phyloP scores from a whole-genome alignment of 2,113 vertebrate species.

The Pangasianodon gigas region DNA sequence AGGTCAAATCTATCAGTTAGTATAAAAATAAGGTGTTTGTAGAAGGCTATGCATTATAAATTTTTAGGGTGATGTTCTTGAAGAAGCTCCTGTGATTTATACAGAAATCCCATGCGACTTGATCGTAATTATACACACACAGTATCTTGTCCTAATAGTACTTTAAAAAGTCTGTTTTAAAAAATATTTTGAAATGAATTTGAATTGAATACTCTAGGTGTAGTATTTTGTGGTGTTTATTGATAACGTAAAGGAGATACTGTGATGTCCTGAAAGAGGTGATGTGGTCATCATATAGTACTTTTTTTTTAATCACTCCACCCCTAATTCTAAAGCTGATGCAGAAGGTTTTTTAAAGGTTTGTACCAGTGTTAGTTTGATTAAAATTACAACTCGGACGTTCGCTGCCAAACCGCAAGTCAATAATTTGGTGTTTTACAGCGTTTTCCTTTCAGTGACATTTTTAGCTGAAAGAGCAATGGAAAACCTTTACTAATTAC shows the following conservation, averaged over 20 bases:
- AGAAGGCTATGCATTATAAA: too few species aligned
- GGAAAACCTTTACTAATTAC: conserved; percentile 66
- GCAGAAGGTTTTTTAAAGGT: background rate
- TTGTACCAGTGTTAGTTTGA: background rate
- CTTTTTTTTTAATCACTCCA: background rate
- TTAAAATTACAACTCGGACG: background rate
- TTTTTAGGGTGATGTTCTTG: too few species aligned
- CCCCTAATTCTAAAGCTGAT: background rate
- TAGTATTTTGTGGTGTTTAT: background rate
- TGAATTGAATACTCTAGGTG: background rate
- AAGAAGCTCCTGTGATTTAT: too few species aligned
- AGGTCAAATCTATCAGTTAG: too few species aligned
- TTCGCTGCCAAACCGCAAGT: background rate
- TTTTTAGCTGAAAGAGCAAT: background rate
- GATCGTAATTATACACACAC: background rate
- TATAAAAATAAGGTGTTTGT: too few species aligned
- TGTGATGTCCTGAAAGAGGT: background rate
- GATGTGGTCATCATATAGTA: background rate
- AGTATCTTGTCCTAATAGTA: background rate
- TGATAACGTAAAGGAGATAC: background rate
- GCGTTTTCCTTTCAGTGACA: background rate
- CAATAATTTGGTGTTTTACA: background rate
- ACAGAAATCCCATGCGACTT: too few species aligned
- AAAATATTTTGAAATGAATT: background rate
- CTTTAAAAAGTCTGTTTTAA: too few species aligned